phyloP scores from a whole-genome alignment of 2,888 invertebrate genomes.

The Deilephila elpenor region DNA sequence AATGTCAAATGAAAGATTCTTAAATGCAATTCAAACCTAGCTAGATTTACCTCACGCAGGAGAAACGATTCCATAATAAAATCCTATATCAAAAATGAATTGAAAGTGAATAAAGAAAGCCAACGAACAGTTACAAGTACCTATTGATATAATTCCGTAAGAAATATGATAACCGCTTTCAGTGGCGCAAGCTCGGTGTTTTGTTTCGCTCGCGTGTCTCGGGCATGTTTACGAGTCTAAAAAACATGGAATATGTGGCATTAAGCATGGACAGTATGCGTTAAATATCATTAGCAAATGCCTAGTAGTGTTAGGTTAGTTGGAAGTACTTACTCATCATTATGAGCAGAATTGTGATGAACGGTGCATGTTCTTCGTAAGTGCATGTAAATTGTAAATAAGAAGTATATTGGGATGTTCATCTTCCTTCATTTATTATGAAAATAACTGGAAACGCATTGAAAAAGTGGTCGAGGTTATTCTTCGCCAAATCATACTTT shows the following conservation, averaged over 20 bases:
- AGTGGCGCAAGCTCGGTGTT: conserved; percentile 16
- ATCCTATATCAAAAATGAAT: background rate
- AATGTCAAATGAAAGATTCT: no score
- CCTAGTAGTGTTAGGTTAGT: background rate
- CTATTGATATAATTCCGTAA: background rate
- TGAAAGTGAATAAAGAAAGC: background rate
- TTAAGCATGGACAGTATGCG: background rate
- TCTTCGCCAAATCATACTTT: no score
- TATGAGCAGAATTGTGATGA: background rate
- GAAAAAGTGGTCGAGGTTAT: no score
- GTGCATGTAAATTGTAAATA: background rate
- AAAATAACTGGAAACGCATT: no score
- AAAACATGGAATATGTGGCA: conserved; percentile 8
- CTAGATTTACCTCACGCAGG: background rate
- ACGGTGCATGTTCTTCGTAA: background rate
- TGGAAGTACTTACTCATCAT: background rate
- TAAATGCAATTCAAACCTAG: background rate
- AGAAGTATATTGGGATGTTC: background rate
- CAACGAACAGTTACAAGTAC: background rate
- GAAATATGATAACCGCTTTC: conserved; percentile 23
- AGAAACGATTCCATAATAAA: background rate
- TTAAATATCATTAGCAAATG: background rate
- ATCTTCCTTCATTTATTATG: no score
- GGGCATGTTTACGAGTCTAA: background rate
- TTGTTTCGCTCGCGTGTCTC: conserved; percentile 11